A percentile compares a stretch with the other conserved stretches of the same genome.
Evolutionary conservation across 1,140 invertebrate genomes (phyloP).

Genomic region (Rhizoglyphus robini): DNA sequence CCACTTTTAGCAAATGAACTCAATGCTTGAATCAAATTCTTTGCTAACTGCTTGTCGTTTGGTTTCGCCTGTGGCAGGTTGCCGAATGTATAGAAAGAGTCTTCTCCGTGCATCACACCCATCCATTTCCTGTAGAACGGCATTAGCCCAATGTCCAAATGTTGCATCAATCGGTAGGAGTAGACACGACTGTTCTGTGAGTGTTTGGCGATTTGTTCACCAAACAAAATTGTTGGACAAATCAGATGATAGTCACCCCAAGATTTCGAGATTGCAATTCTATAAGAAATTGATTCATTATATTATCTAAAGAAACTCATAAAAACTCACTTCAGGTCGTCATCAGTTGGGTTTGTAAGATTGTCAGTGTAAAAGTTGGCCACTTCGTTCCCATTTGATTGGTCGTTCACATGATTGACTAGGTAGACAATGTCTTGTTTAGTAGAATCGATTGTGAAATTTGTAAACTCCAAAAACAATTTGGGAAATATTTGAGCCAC

Average conservation of each 20-base stretch:
- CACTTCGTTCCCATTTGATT: too few species aligned
- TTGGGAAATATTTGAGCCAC: neutral
- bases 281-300: neutral
- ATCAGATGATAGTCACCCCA: conserved; percentile 15
- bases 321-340: neutral
- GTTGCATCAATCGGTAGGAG: conserved; percentile 6
- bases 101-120: conserved; percentile 86
- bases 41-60: conserved; percentile 19
- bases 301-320: neutral
- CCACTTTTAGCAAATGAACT: conserved; percentile 24
- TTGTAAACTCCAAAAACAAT: neutral
- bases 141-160: neutral
- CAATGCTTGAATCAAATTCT: conserved; percentile 26
- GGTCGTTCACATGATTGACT: neutral
- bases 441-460: neutral
- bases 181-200: neutral
- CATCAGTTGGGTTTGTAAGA: neutral
- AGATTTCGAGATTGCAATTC: neutral
- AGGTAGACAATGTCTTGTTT: neutral
- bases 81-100: conserved; percentile 86
- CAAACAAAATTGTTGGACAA: conserved; percentile 11
- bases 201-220: neutral
- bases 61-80: conserved; percentile 5
- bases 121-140: conserved; percentile 53
- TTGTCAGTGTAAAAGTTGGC: conserved; percentile 1